Evolutionary conservation across 2,888 invertebrate species (phyloP).

Genomic region (Camponotus fellah): DNA sequence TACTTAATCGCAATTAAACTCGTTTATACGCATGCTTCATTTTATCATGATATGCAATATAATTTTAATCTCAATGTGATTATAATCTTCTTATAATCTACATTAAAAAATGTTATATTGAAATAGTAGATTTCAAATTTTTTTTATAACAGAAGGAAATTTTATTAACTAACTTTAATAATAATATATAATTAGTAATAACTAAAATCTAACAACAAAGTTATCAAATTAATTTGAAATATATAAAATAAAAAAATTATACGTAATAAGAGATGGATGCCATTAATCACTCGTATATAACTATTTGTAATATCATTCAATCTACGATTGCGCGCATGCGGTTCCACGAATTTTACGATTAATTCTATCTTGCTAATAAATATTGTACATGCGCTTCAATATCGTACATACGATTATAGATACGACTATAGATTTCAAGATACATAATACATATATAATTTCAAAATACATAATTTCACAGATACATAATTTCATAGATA

Average conservation of each 20-base stretch:
- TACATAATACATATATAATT: slow-evolving; percentile 23
- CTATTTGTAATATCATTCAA: neutral
- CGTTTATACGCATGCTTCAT: slow-evolving; percentile 3
- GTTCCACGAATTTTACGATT: slow-evolving; percentile 33
- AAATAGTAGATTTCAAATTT: neutral
- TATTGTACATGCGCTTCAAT: slow-evolving; percentile 34
- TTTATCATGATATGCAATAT: neutral
- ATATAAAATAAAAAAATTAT: neutral
- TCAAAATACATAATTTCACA: slow-evolving; percentile 18
- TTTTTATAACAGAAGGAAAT: neutral
- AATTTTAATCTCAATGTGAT: neutral
- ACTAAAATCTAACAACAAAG: neutral
- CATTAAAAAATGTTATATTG: neutral
- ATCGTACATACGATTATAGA: slow-evolving; percentile 25
- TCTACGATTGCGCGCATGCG: neutral
- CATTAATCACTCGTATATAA: slow-evolving; percentile 20
- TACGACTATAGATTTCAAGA: slow-evolving; percentile 7
- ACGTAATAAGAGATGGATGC: neutral
- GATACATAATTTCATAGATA: neutral
- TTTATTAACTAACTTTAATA: neutral
- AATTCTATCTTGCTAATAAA: slow-evolving; percentile 43
- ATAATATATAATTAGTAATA: neutral
- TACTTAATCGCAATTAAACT: neutral
- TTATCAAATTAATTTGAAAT: neutral
- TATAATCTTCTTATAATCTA: neutral